These are phyloP conservation scores for Napeogenes sylphis DNA, from an alignment of 2,888 invertebrate genomes.

Conservation along the genomic window DNA sequence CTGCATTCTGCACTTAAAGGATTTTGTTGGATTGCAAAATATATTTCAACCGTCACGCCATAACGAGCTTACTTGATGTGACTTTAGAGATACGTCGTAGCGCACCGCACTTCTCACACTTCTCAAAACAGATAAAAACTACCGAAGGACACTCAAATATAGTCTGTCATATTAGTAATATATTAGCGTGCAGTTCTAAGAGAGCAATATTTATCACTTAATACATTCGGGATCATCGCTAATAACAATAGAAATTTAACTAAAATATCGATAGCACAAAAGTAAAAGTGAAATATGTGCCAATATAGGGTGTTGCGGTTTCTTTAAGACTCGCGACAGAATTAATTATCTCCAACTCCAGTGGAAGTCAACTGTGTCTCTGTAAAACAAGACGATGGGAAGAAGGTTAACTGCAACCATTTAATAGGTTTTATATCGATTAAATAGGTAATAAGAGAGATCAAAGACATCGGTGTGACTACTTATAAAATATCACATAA, in stretches of 20 bases:
- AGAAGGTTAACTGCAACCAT: conserved; percentile 58
- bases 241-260: conserved; percentile 1
- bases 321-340: conserved; percentile 61
- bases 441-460: too few relatives aligned
- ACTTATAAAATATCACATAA: too few relatives aligned
- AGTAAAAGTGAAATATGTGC: conserved; percentile 57
- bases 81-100: conserved; percentile 21
- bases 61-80: conserved; percentile 7
- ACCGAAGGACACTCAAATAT: conserved; percentile 27
- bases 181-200: conserved; percentile 27
- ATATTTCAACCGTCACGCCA: conserved; percentile 1
- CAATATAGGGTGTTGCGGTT: conserved; percentile 62
- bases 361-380: conserved; percentile 68
- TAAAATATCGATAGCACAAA: conserved; percentile 43
- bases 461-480: too few relatives aligned
- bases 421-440: too few relatives aligned
- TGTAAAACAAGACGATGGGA: conserved; percentile 69
- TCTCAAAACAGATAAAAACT: conserved; percentile 21
- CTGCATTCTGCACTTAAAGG: conserved; percentile 19
- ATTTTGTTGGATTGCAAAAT: not conserved
- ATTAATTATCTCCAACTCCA: conserved; percentile 63
- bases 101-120: conserved; percentile 18
- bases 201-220: conserved; percentile 14
- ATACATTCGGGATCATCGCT: not conserved
- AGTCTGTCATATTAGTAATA: conserved; percentile 25